A percentile compares a stretch with the other conserved stretches of the same genome.
phyloP scores from a whole-genome alignment of 1,140 invertebrate species.

The Meloidogyne chitwoodi region DNA sequence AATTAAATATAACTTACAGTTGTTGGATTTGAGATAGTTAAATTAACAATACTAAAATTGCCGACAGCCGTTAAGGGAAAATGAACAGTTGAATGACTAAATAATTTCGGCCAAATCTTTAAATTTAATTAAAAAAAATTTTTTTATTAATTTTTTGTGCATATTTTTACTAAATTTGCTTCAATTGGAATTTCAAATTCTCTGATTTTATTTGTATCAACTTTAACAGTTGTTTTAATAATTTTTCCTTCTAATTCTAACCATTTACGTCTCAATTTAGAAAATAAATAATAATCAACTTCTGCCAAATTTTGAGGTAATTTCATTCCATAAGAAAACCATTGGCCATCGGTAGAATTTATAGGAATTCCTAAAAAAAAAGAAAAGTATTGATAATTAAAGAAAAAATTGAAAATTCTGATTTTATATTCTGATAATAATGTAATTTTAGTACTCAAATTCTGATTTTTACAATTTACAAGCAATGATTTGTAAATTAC shows the following conservation, averaged over 20 bases:
- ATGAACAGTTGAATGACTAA: constrained; percentile 64
- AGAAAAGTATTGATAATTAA: background rate
- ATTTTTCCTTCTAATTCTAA: constrained; percentile 51
- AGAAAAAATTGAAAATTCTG: background rate
- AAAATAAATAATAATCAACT: constrained; percentile 63
- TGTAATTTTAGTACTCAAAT: too few species aligned
- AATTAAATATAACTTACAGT: constrained; percentile 43
- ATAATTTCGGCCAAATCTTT: constrained; percentile 69
- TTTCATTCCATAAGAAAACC: constrained; percentile 72
- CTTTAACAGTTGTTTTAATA: constrained; percentile 71
- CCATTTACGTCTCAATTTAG: constrained; percentile 61
- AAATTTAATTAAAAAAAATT: background rate
- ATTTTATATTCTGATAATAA: background rate
- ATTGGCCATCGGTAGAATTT: constrained; percentile 63
- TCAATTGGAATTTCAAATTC: constrained; percentile 44
- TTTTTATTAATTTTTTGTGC: background rate
- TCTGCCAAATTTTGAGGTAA: constrained; percentile 66
- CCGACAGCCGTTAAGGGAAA: constrained; percentile 76
- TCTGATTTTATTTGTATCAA: constrained; percentile 72
- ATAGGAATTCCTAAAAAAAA: background rate
- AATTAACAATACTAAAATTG: constrained; percentile 62
- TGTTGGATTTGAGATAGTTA: constrained; percentile 65
- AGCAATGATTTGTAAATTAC: too few species aligned
- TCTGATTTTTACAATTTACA: too few species aligned
- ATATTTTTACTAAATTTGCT: constrained; percentile 8